Conservation (phyloP, 2,888 invertebrate species). For the Crioceris asparagi region DNA sequence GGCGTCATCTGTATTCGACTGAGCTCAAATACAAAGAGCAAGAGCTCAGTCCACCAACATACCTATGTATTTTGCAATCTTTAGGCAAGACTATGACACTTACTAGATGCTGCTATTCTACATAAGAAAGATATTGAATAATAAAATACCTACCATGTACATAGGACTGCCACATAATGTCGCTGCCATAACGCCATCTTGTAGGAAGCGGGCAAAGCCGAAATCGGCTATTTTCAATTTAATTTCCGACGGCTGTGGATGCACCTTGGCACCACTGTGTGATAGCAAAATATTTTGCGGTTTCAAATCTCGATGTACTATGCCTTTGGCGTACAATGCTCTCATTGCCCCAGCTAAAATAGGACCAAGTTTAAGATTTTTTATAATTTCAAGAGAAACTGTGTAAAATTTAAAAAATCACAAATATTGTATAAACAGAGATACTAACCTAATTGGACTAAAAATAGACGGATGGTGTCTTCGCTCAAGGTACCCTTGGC, state of each 20-base stretch:
- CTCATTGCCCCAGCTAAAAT: slow-evolving; percentile 87
- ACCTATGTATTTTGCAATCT: too few species aligned
- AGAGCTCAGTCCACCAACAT: too few species aligned
- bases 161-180: slow-evolving; percentile 99
- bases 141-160: slow-evolving; percentile 79
- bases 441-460: slow-evolving; percentile 75
- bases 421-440: background rate
- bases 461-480: slow-evolving; percentile 90
- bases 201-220: slow-evolving; percentile 96
- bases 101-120: too few species aligned
- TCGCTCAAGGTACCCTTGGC: slow-evolving; percentile 93
- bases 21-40: too few species aligned
- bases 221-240: slow-evolving; percentile 98
- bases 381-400: background rate
- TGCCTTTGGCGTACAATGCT: slow-evolving; percentile 92
- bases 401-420: background rate
- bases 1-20: too few species aligned
- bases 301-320: slow-evolving; percentile 97
- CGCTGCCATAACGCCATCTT: slow-evolving; percentile 99
- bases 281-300: slow-evolving; percentile 98
- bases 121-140: background rate
- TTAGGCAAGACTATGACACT: too few species aligned
- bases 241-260: slow-evolving; percentile 72
- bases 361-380: background rate
- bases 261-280: slow-evolving; percentile 57